Conservation (phyloP, 1,140 invertebrate species). For the Lepidurus apus region DNA sequence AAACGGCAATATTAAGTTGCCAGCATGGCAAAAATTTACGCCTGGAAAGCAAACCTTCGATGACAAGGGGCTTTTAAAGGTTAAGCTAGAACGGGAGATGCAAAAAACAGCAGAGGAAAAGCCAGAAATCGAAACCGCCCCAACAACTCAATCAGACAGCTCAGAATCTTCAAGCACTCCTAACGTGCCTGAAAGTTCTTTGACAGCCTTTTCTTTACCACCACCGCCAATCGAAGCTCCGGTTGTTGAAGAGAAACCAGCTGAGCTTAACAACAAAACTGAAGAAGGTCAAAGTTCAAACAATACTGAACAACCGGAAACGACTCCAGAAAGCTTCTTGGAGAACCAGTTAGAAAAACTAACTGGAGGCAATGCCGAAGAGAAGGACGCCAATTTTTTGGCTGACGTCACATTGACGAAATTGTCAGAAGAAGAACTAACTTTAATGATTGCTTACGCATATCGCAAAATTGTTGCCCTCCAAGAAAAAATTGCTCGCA, state of each 20-base stretch:
- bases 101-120: background rate
- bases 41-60: background rate
- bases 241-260: background rate
- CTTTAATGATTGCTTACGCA: conserved; percentile 49
- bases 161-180: background rate
- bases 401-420: conserved; percentile 36
- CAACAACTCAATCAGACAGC: background rate
- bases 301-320: background rate
- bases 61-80: background rate
- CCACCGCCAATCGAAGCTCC: background rate
- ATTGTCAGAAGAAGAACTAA: conserved; percentile 48
- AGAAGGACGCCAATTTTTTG: background rate
- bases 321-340: background rate
- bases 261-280: background rate
- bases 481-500: conserved; percentile 38
- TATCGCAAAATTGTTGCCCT: conserved; percentile 42
- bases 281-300: background rate
- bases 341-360: conserved; percentile 5
- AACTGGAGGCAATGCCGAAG: background rate
- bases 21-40: background rate
- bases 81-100: background rate
- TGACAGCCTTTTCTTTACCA: background rate
- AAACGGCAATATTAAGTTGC: background rate
- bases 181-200: background rate
- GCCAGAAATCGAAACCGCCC: background rate